Conservation (phyloP, 2,888 invertebrate species). For the Arrhopalites spinosus region DNA sequence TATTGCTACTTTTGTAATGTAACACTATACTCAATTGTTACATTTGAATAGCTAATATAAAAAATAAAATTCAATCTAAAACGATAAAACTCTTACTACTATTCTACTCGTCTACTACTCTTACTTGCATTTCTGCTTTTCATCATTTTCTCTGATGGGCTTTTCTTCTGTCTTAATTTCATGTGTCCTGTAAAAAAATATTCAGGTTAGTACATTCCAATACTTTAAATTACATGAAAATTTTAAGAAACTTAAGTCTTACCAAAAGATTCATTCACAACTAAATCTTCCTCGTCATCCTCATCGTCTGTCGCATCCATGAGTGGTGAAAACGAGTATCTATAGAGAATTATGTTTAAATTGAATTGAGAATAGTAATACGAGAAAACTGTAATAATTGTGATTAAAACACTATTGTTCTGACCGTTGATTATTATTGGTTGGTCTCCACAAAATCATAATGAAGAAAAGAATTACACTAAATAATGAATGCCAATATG, state of each 20-base stretch:
- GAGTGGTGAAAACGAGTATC: slow-evolving; percentile 86
- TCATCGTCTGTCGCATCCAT: slow-evolving; percentile 80
- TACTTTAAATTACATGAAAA: slow-evolving; percentile 3
- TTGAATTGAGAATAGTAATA: background rate
- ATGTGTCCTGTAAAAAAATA: slow-evolving; percentile 42
- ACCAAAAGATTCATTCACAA: slow-evolving; percentile 85
- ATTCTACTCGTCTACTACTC: no score
- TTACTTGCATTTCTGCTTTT: slow-evolving; percentile 47
- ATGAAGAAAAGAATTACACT: slow-evolving; percentile 85
- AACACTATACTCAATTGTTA: no score
- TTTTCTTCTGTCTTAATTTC: slow-evolving; percentile 51
- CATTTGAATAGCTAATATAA: no score
- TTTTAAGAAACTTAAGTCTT: slow-evolving; percentile 46
- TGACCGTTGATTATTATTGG: slow-evolving; percentile 91
- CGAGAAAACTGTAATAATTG: background rate
- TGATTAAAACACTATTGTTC: no score
- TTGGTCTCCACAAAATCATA: slow-evolving; percentile 94
- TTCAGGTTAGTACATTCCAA: background rate
- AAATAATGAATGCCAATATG: slow-evolving; percentile 94
- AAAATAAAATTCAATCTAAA: no score
- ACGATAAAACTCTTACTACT: no score
- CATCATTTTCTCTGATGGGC: slow-evolving; percentile 43
- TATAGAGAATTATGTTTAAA: slow-evolving; percentile 53
- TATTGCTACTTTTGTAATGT: no score
- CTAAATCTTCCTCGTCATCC: slow-evolving; percentile 79